These are phyloP conservation scores for Archegozetes longisetosus DNA, from an alignment of 1,140 invertebrate genomes.

Conservation along the genomic window DNA sequence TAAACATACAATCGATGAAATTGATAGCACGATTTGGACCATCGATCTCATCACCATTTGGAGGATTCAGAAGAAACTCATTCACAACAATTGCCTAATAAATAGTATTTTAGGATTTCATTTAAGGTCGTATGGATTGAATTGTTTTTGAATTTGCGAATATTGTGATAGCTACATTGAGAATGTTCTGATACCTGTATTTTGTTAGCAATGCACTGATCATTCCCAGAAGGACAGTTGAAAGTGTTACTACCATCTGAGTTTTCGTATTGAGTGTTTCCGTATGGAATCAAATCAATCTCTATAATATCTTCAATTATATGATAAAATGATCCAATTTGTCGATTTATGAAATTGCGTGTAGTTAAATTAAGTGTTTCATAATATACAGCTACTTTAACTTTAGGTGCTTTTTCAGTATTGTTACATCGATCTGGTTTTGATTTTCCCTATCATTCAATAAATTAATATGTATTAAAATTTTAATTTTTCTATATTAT, in stretches of 20 bases:
- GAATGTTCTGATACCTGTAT: slow-evolving; percentile 11
- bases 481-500: no score
- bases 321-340: slow-evolving; percentile 13
- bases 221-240: background rate
- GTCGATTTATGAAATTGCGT: background rate
- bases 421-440: no score
- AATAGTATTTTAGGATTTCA: no score
- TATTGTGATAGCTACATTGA: no score
- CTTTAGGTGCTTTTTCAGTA: slow-evolving; percentile 7
- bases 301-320: slow-evolving; percentile 14
- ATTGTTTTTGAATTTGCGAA: no score
- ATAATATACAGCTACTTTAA: slow-evolving; percentile 11
- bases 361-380: background rate
- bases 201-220: slow-evolving; percentile 9
- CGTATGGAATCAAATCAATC: slow-evolving; percentile 15
- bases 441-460: no score
- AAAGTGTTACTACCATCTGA: background rate
- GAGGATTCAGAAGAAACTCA: background rate
- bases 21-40: slow-evolving; percentile 12
- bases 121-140: no score
- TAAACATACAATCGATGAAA: slow-evolving; percentile 8
- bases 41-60: slow-evolving; percentile 9
- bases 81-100: slow-evolving; percentile 12
- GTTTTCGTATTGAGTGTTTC: slow-evolving; percentile 1
- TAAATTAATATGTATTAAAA: no score